Percentiles rank a stretch among this genome's conserved stretches.
phyloP scores from a whole-genome alignment of 2,113 vertebrate genomes.

The Chamaetylas fuelleborni region DNA sequence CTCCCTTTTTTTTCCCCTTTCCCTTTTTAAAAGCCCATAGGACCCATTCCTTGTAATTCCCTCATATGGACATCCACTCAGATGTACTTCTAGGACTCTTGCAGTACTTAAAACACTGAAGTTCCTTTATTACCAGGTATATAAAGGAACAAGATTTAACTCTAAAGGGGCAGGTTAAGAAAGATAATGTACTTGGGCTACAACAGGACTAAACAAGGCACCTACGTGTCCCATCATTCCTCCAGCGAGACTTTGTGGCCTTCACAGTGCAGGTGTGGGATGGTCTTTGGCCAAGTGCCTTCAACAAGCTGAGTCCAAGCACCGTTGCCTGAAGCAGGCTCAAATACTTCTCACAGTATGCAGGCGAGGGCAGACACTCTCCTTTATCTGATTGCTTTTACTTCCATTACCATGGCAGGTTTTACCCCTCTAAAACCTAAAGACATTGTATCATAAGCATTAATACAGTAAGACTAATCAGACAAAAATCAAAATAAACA shows the following conservation, averaged over 20 bases:
- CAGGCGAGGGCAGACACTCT: not conserved
- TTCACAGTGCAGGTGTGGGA: not conserved
- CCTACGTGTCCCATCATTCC: not conserved
- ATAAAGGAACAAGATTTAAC: not conserved
- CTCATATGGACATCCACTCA: not conserved
- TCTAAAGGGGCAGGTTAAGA: not conserved
- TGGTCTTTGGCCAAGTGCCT: not conserved
- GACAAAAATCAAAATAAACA: not conserved
- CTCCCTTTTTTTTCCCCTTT: not conserved
- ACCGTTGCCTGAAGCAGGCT: not conserved
- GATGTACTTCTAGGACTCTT: not conserved
- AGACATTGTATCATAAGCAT: not conserved
- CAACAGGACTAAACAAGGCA: not conserved
- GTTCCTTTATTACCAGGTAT: not conserved
- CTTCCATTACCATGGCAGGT: not conserved
- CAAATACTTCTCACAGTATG: not conserved
- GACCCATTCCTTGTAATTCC: not conserved
- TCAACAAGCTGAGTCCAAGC: not conserved
- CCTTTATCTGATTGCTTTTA: not conserved
- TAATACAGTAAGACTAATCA: not conserved
- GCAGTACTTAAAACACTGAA: not conserved
- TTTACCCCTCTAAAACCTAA: not conserved
- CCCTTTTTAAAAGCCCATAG: not conserved
- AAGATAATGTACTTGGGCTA: not conserved
- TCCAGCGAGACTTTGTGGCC: rapidly evolving